phyloP scores from a whole-genome alignment of 1,140 invertebrate species.

The Medauroidea extradentata region DNA sequence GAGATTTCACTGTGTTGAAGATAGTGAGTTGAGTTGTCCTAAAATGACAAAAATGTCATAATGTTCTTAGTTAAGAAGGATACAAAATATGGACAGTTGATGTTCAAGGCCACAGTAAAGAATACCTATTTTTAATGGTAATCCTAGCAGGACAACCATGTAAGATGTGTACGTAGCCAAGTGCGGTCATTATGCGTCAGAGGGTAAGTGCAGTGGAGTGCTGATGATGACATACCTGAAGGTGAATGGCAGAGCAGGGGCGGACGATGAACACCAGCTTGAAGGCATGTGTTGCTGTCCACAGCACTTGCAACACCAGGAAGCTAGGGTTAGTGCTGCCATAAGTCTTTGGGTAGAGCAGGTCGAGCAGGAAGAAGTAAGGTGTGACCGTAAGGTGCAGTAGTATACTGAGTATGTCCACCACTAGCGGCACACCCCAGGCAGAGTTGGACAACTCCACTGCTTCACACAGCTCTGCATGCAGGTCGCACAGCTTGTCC shows the following conservation, averaged over 20 bases:
- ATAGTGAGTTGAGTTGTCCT: no score
- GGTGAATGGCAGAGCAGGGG: slow-evolving; percentile 12
- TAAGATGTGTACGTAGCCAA: no score
- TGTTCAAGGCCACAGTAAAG: no score
- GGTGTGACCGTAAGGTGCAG: slow-evolving; percentile 21
- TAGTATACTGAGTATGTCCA: slow-evolving; percentile 17
- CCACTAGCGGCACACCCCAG: slow-evolving; percentile 19
- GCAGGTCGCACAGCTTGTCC: slow-evolving; percentile 13
- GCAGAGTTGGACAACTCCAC: slow-evolving; percentile 17
- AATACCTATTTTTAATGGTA: no score
- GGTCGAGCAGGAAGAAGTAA: slow-evolving; percentile 21
- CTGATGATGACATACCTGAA: slow-evolving; percentile 9
- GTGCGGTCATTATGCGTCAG: no score
- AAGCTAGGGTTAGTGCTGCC: slow-evolving; percentile 17
- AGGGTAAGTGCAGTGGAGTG: no score
- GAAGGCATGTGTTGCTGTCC: slow-evolving; percentile 18
- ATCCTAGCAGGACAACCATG: no score
- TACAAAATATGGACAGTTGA: no score
- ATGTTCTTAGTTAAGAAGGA: no score
- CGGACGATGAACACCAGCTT: slow-evolving; percentile 17
- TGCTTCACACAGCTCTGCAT: slow-evolving; percentile 19
- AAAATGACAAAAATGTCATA: no score
- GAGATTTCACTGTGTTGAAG: no score
- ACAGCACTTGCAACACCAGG: slow-evolving; percentile 16
- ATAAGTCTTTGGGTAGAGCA: slow-evolving; percentile 21